Percentiles rank a stretch among this genome's conserved stretches.
Conservation (phyloP, 2,113 vertebrate genomes). For the Rhynchomys soricoides region DNA sequence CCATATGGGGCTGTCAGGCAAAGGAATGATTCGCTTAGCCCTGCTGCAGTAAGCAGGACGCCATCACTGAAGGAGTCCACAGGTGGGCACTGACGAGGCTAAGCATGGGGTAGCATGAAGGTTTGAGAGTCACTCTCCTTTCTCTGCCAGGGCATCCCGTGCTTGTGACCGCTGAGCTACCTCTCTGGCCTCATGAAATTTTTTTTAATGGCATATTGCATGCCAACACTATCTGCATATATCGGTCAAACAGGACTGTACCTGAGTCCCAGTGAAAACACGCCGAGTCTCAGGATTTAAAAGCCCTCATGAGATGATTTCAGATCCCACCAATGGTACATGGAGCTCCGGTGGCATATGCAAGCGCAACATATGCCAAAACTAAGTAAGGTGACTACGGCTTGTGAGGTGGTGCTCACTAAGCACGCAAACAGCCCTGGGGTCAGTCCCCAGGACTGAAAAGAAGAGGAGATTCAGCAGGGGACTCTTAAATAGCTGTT, state of each 20-base stretch:
- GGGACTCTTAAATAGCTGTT: neutral
- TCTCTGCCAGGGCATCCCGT: neutral
- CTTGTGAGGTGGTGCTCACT: neutral
- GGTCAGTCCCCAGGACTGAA: neutral
- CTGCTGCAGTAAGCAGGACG: neutral
- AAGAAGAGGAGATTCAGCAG: neutral
- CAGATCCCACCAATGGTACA: neutral
- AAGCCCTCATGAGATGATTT: neutral
- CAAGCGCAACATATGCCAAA: neutral
- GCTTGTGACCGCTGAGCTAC: neutral
- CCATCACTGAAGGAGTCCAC: neutral
- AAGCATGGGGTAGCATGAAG: fast-evolving
- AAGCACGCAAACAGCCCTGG: neutral
- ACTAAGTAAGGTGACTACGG: neutral
- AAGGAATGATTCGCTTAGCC: neutral
- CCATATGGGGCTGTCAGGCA: neutral
- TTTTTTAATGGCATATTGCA: neutral
- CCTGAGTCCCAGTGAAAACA: neutral
- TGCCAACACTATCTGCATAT: neutral
- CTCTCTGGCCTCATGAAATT: neutral
- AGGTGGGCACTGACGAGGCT: fast-evolving
- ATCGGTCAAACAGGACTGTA: neutral
- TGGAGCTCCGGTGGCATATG: neutral
- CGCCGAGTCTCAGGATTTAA: neutral
- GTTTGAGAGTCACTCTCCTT: neutral